Evolutionary conservation across 2,888 invertebrate genomes (phyloP).

Genomic region (Drosophila cognata): DNA sequence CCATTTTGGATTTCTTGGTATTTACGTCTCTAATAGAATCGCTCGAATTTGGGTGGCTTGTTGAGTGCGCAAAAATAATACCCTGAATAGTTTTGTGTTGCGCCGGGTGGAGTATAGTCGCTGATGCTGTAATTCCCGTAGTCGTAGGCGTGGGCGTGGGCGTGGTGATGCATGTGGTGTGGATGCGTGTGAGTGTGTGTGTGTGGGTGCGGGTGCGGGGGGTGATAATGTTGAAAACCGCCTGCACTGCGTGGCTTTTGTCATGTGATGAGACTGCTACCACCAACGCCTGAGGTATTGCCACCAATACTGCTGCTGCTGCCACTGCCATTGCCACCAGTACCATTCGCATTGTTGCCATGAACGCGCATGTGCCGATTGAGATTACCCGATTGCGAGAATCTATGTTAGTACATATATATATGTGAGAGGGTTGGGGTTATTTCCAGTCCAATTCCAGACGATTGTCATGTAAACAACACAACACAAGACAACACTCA

Average conservation of each 20-base stretch:
- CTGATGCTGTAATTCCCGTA: conserved; percentile 83
- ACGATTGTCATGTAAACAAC: neutral
- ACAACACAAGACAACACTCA: conserved; percentile 69
- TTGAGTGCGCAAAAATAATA: conserved; percentile 85
- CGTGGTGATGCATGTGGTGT: conserved; percentile 55
- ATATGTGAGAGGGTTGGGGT: conserved; percentile 21
- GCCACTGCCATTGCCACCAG: conserved; percentile 28
- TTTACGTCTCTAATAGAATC: conserved; percentile 75
- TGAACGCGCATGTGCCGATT: conserved; percentile 99
- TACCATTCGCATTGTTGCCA: conserved; percentile 87
- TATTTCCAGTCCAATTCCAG: conserved; percentile 37
- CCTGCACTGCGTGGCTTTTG: conserved; percentile 85
- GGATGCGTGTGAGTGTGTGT: conserved; percentile 52
- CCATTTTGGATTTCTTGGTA: neutral
- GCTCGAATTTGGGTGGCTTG: conserved; percentile 84
- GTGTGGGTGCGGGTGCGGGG: conserved; percentile 71
- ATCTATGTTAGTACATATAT: conserved; percentile 85
- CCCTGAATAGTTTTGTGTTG: conserved; percentile 84
- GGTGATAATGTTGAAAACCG: conserved; percentile 84
- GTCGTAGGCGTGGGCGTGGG: conserved; percentile 69
- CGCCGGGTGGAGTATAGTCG: conserved; percentile 83
- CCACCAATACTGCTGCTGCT: conserved; percentile 48
- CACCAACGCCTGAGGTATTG: conserved; percentile 45
- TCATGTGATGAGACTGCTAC: conserved; percentile 87
- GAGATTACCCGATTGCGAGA: conserved; percentile 99